Conservation (phyloP, 2,797 vertebrate genomes). For the Thripadectes ignobilis region DNA sequence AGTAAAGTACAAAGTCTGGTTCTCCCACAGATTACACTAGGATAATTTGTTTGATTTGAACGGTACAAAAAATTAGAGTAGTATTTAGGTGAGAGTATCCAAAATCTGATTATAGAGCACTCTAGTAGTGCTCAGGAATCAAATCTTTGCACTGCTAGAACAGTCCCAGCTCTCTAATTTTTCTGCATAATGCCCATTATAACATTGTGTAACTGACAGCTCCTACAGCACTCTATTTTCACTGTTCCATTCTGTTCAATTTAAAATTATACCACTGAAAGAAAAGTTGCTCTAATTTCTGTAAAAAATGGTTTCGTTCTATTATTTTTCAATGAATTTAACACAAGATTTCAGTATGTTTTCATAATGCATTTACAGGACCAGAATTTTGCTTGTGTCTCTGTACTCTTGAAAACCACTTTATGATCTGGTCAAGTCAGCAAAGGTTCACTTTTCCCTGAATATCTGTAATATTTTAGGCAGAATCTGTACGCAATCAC, state of each 20-base stretch:
- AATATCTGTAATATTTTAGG: background rate
- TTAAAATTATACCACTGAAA: background rate
- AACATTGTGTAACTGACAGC: background rate
- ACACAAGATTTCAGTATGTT: background rate
- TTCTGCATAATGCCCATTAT: background rate
- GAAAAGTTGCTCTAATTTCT: background rate
- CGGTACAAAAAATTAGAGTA: background rate
- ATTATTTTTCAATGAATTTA: background rate
- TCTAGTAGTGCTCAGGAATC: background rate
- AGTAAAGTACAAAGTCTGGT: background rate
- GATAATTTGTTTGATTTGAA: background rate
- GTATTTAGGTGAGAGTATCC: background rate
- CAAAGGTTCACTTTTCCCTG: background rate
- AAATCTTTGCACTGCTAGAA: background rate
- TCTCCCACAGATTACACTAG: background rate
- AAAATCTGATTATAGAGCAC: background rate
- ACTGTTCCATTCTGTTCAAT: background rate
- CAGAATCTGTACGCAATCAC: background rate
- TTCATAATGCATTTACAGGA: background rate
- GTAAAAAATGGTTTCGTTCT: background rate
- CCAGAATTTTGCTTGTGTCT: background rate
- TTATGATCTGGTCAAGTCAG: background rate
- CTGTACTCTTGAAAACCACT: background rate
- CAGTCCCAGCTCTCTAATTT: background rate
- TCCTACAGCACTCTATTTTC: background rate